Evolutionary conservation across 2,113 vertebrate genomes (phyloP).

Genomic region (Trogon surrucura): DNA sequence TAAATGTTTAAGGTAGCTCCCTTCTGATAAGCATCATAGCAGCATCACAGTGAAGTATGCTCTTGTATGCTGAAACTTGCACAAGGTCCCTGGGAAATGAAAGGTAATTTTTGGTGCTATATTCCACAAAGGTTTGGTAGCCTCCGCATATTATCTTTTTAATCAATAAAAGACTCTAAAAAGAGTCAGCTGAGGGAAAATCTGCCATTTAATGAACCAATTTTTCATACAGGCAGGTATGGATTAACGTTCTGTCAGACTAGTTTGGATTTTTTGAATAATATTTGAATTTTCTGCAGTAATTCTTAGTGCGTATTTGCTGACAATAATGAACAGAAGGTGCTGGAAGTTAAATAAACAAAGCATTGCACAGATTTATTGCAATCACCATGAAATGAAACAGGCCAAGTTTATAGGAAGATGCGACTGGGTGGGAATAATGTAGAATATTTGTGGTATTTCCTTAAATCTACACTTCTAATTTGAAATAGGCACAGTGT

Average conservation of each 20-base stretch:
- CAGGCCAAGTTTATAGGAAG: neutral
- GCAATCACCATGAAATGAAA: neutral
- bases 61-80: neutral
- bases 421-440: neutral
- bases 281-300: neutral
- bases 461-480: neutral
- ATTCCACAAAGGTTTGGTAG: neutral
- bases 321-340: neutral
- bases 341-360: neutral
- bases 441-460: neutral
- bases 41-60: neutral
- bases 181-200: neutral
- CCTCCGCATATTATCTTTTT: neutral
- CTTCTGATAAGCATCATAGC: neutral
- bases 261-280: neutral
- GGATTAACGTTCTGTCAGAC: neutral
- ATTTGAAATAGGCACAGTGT: neutral
- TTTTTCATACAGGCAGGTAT: neutral
- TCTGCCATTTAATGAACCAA: neutral
- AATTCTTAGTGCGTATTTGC: neutral
- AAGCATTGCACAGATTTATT: neutral
- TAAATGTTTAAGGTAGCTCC: neutral
- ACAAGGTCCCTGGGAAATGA: neutral
- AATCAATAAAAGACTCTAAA: neutral
- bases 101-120: neutral